Evolutionary conservation across 2,797 vertebrate species (phyloP).

Genomic region (Psittacula derbiana): DNA sequence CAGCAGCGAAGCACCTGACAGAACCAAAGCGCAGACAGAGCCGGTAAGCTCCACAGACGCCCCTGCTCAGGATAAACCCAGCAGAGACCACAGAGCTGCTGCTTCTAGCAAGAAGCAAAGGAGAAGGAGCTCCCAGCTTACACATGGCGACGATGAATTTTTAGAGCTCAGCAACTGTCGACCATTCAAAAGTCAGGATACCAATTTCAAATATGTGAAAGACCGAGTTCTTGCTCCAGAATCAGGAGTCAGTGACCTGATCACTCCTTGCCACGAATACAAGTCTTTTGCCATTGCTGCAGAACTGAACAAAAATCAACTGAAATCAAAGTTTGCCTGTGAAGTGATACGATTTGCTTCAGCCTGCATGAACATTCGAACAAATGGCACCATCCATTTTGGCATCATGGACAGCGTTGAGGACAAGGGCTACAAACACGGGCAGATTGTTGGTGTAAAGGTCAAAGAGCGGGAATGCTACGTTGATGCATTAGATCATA

Average conservation of each 20-base stretch:
- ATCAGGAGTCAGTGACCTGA: slow-evolving; percentile 79
- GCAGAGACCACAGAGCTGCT: neutral
- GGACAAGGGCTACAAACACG: slow-evolving; percentile 70
- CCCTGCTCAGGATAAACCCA: neutral
- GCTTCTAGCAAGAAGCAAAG: neutral
- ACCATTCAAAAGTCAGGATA: slow-evolving; percentile 75
- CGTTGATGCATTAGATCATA: slow-evolving; percentile 79
- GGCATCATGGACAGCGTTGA: slow-evolving; percentile 83
- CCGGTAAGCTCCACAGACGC: neutral
- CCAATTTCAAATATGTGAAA: slow-evolving; percentile 78
- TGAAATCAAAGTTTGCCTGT: slow-evolving; percentile 82
- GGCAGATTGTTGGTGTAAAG: slow-evolving; percentile 80
- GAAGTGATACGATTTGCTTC: slow-evolving; percentile 83
- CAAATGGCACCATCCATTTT: slow-evolving; percentile 88
- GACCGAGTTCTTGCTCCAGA: slow-evolving; percentile 81
- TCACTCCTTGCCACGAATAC: slow-evolving; percentile 83
- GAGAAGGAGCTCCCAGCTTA: neutral
- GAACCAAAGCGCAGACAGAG: neutral
- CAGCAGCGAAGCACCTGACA: accelerated
- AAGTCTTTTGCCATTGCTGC: slow-evolving; percentile 80
- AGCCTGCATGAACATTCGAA: slow-evolving; percentile 85
- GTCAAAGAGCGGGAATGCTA: slow-evolving; percentile 76
- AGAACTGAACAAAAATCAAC: slow-evolving; percentile 65
- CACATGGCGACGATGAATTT: neutral
- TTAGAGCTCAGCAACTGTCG: slow-evolving; percentile 67